Conservation (phyloP, 2,113 vertebrate species). For the Alectura lathami region DNA sequence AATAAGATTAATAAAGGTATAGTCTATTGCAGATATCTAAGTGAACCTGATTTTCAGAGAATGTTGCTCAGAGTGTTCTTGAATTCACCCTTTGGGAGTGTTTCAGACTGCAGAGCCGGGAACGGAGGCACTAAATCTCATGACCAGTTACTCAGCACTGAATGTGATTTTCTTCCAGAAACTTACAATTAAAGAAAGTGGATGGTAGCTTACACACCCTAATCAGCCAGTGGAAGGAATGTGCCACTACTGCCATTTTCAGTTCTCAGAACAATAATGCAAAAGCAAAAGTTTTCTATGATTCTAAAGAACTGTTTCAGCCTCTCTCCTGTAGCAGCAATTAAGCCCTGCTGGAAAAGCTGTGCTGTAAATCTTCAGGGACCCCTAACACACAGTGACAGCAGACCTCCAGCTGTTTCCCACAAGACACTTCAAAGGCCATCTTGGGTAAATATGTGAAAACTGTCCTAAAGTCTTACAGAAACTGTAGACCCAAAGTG, state of each 20-base stretch:
- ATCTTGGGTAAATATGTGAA: conserved; percentile 63
- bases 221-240: background rate
- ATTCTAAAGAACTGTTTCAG: background rate
- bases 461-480: conserved; percentile 26
- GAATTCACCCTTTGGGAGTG: background rate
- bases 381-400: background rate
- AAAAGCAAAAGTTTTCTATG: background rate
- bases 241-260: background rate
- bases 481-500: background rate
- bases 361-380: conserved; percentile 17
- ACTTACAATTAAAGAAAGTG: background rate
- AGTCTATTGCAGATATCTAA: background rate
- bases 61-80: background rate
- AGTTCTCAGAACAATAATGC: background rate
- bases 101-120: background rate
- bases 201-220: background rate
- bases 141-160: background rate
- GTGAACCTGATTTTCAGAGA: background rate
- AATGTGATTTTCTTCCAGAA: background rate
- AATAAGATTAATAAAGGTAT: background rate
- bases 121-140: background rate
- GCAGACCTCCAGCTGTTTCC: conserved; percentile 19
- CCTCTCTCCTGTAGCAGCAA: background rate
- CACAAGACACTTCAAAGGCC: conserved; percentile 46
- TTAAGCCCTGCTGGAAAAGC: background rate